Evolutionary conservation across 2,113 vertebrate genomes (phyloP), one percentile per base, ranked within the genome.

Genomic region (Calidris pygmaea): DNA sequence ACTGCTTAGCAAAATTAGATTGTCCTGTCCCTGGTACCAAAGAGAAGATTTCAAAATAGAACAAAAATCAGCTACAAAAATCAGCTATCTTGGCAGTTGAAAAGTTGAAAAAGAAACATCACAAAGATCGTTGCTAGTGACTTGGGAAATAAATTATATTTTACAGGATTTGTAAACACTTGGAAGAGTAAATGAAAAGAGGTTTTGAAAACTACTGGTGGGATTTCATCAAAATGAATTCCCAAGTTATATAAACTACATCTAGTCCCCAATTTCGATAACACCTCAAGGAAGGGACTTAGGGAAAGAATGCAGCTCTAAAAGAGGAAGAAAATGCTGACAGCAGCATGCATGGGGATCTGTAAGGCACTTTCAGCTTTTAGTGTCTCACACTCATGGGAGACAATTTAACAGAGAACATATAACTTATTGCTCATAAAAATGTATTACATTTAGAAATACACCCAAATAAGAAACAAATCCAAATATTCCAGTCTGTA

Each of bases 121-220:
- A 70, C 56, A 70, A 82, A 74, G 32, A 93, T 95, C 62, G 55
- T 94, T 90, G 45, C 65, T 89, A 89, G 39, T 91, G 92, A 94
- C 74, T 95, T 85, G 50, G 83, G 80, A 97, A 97, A 96, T 87
- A 97, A 96, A 97, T 87, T 7, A 74, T 72, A 91, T 97, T 97
- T 97, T 82, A 91, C 84, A 91, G 65, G 70, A 90, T 90, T 97
- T 96, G 50, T 73, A 93, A 96, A 88, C 62, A 91, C 87, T 96
- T 92, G 70, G 85, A 96, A 96, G 76, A 84, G 65, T 90, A 97
- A 98, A 97, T 94, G 93, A 96, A 97, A 96, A 93, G 94, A 94
- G 35, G 21, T 95, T 97, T 85, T 94, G 65, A 94, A 97, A 95
- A 95, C 45, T 95, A 90, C 91, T 97, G 91, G 88, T 88, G 52